These are phyloP conservation scores for Taxidea taxus DNA, from an alignment of 2,113 vertebrate species.

Conservation along the genomic window DNA sequence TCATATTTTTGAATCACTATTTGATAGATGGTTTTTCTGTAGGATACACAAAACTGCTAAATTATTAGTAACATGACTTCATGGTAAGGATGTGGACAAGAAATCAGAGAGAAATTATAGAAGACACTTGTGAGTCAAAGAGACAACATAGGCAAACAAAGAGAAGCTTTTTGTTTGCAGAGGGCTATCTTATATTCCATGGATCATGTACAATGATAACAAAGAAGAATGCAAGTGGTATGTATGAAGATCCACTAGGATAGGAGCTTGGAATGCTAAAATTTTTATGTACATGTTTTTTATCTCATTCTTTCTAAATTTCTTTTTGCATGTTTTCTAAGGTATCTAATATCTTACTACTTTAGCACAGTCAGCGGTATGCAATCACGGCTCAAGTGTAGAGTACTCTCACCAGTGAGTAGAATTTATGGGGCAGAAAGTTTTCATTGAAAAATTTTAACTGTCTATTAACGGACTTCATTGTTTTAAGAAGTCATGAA, in stretches of 20 bases:
- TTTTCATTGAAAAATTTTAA: not conserved
- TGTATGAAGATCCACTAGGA: too few relatives aligned
- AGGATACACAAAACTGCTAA: not conserved
- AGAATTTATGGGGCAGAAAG: not conserved
- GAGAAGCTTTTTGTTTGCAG: not conserved
- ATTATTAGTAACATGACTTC: not conserved
- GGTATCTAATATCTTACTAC: not conserved
- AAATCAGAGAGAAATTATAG: not conserved
- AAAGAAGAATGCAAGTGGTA: not conserved
- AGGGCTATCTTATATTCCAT: not conserved
- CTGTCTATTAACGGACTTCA: not conserved
- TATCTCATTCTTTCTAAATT: not conserved
- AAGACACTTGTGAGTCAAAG: not conserved
- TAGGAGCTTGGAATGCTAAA: not conserved
- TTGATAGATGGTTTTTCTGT: not conserved
- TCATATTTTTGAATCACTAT: not conserved
- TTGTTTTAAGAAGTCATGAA: not conserved
- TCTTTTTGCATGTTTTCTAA: not conserved
- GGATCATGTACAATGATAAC: not conserved
- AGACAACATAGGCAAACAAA: not conserved
- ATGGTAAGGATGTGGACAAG: not conserved
- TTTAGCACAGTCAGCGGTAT: not conserved
- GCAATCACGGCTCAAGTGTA: not conserved
- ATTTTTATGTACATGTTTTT: not conserved
- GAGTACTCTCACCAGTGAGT: not conserved